A percentile compares a stretch with the other conserved stretches of the same genome.
phyloP scores from a whole-genome alignment of 2,888 invertebrate species.

The Lasiommata megera region DNA sequence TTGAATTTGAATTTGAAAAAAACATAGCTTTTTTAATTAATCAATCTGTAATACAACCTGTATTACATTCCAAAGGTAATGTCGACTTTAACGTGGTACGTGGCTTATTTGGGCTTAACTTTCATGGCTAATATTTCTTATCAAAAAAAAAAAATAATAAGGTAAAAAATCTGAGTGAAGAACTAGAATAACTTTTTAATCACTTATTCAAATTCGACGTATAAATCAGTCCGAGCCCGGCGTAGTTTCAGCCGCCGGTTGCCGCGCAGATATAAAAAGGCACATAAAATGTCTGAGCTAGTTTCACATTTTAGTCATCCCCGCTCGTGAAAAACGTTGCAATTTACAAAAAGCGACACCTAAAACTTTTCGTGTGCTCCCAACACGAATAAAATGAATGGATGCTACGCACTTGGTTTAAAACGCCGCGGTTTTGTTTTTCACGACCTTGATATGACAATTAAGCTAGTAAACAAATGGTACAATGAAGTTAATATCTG shows the following conservation, averaged over 20 bases:
- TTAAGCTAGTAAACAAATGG: no score
- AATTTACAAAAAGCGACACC: slow-evolving; percentile 39
- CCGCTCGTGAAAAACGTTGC: slow-evolving; percentile 37
- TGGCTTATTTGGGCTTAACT: no score
- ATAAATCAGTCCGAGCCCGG: slow-evolving; percentile 27
- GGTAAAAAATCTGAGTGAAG: neutral
- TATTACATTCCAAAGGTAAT: no score
- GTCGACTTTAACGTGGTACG: no score
- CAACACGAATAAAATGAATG: slow-evolving; percentile 33
- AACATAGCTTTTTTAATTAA: no score
- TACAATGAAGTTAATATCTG: no score
- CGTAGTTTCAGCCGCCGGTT: slow-evolving; percentile 24
- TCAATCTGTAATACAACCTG: no score
- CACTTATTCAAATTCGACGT: slow-evolving; percentile 25
- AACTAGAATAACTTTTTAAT: slow-evolving; percentile 11
- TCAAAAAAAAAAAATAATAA: neutral
- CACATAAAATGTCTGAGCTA: slow-evolving; percentile 26
- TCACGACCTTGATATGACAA: no score
- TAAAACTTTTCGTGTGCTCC: slow-evolving; percentile 34
- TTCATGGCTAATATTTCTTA: no score
- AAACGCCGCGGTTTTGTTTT: slow-evolving; percentile 21
- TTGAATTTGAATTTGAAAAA: no score
- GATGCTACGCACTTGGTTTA: slow-evolving; percentile 21
- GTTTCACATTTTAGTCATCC: slow-evolving; percentile 32
- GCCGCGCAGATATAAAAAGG: slow-evolving; percentile 18